Evolutionary conservation across 2,888 invertebrate species (phyloP).

Genomic region (Andrena flavipes): DNA sequence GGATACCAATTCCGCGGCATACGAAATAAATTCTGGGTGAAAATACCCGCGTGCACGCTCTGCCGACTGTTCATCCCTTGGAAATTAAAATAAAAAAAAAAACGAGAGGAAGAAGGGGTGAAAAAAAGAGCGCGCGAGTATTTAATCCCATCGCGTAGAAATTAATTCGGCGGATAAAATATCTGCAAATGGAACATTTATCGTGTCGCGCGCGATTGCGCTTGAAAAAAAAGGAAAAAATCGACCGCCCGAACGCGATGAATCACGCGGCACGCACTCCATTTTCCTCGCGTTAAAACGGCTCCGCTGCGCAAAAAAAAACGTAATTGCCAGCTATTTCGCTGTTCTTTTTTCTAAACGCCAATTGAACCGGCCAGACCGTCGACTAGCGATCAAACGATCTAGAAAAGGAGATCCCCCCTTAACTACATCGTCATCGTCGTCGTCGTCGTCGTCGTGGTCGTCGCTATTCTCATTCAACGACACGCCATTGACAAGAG

Average conservation of each 20-base stretch:
- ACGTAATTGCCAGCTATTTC: constrained; percentile 8
- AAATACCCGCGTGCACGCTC: background rate
- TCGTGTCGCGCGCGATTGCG: constrained; percentile 26
- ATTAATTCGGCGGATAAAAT: constrained; percentile 36
- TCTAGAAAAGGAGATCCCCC: constrained; percentile 60
- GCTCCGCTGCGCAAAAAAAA: constrained; percentile 7
- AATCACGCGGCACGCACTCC: constrained; percentile 35
- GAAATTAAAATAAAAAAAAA: background rate
- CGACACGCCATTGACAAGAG: constrained; percentile 41
- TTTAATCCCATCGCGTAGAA: constrained; percentile 38
- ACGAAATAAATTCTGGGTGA: constrained; percentile 28
- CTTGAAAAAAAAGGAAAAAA: constrained; percentile 10
- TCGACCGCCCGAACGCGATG: constrained; percentile 27
- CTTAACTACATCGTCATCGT: constrained; percentile 57
- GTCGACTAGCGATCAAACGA: constrained; percentile 49
- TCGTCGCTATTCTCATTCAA: constrained; percentile 48
- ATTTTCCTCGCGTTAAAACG: constrained; percentile 6
- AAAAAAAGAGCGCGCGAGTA: background rate
- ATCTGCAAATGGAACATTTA: constrained; percentile 38
- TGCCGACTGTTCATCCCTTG: constrained; percentile 14
- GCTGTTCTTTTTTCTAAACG: constrained; percentile 19
- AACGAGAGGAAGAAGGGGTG: background rate
- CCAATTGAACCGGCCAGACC: constrained; percentile 22
- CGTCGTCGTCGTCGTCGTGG: constrained; percentile 22
- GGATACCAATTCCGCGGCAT: background rate